Percentiles rank a stretch among this genome's conserved stretches.
These are phyloP conservation scores for Nothura maculosa DNA, from an alignment of 2,797 vertebrate genomes.

Conservation along the genomic window DNA sequence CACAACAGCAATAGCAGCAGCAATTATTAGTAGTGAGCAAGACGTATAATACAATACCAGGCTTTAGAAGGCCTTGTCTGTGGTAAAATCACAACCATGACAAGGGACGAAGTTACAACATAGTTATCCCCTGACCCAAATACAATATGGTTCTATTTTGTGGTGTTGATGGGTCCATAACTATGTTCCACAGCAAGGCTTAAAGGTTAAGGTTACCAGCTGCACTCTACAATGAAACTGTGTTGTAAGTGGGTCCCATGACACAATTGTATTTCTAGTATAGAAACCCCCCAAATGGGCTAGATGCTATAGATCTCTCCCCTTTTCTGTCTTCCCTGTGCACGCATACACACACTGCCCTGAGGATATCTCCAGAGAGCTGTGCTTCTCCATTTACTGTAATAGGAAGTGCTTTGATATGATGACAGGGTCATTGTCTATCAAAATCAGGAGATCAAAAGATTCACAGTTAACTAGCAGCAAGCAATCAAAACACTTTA, in stretches of 20 bases:
- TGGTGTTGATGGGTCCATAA: conserved; percentile 12
- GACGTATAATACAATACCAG: neutral
- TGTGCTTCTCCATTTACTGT: neutral
- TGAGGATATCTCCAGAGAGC: conserved; percentile 26
- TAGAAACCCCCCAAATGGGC: neutral
- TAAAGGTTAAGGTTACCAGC: conserved; percentile 44
- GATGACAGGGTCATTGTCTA: conserved; percentile 15
- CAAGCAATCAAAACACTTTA: neutral
- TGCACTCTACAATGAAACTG: conserved; percentile 7
- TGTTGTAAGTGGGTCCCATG: neutral
- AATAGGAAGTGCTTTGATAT: conserved; percentile 48
- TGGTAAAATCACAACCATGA: neutral
- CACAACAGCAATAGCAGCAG: neutral
- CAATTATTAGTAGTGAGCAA: conserved; percentile 1
- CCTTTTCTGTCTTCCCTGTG: neutral
- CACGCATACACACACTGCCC: neutral
- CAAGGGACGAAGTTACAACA: neutral
- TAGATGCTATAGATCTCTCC: neutral
- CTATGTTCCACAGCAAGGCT: neutral
- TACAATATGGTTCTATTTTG: conserved; percentile 13
- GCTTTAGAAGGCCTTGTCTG: neutral
- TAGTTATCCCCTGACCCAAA: conserved; percentile 6
- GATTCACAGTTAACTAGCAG: conserved; percentile 12
- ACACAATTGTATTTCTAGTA: neutral
- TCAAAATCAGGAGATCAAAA: conserved; percentile 54